A percentile compares a stretch with the other conserved stretches of the same genome.
Conservation (phyloP, 2,797 vertebrate species). For the Ibycter americanus region DNA sequence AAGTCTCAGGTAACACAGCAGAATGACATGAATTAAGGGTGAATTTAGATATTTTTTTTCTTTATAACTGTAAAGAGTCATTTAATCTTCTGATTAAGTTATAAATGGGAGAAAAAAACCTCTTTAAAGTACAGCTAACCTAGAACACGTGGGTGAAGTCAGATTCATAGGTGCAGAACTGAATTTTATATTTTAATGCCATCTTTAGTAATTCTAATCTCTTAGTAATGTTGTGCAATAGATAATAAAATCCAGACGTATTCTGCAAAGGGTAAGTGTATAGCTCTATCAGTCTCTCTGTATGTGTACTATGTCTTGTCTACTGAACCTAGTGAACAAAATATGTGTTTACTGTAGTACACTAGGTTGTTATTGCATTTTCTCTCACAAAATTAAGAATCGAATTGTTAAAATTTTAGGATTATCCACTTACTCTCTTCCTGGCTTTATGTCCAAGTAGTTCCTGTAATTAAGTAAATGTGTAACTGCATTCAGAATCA, state of each 20-base stretch:
- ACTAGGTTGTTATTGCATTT: background rate
- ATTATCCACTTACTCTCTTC: background rate
- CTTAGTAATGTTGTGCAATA: background rate
- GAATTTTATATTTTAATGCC: background rate
- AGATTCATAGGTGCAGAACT: background rate
- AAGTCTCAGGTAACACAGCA: background rate
- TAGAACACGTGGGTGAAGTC: background rate
- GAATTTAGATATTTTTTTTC: background rate
- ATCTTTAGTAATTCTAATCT: background rate
- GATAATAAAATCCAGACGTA: background rate
- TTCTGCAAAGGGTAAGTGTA: background rate
- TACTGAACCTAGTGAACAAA: background rate
- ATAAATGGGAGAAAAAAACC: fast-evolving
- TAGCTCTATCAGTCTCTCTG: background rate
- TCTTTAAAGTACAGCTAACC: background rate
- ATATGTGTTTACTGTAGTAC: background rate
- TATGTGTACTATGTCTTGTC: background rate
- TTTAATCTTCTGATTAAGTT: background rate
- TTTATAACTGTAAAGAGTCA: background rate
- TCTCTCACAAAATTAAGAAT: background rate
- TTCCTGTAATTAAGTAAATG: background rate
- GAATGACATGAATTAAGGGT: background rate
- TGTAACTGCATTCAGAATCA: background rate
- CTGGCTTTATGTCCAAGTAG: background rate
- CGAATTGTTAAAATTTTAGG: background rate